Evolutionary conservation across 1,140 invertebrate species (phyloP).

Genomic region (Panagrolaimus sp.): DNA sequence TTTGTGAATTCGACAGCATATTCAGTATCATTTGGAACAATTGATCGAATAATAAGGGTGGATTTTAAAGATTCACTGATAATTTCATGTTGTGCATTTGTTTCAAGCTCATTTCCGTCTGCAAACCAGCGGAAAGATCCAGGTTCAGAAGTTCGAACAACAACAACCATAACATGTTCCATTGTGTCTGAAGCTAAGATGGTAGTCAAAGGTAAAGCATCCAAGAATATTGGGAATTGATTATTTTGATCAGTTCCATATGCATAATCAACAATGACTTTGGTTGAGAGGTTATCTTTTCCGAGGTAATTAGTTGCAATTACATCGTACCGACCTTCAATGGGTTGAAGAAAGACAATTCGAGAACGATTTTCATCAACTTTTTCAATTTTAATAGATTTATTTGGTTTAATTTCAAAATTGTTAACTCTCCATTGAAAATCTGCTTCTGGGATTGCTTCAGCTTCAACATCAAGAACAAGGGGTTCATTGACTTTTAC

Average conservation of each 20-base stretch:
- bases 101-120: conserved; percentile 32
- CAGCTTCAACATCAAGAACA: conserved; percentile 41
- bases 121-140: conserved; percentile 43
- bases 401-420: conserved; percentile 47
- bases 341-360: conserved; percentile 34
- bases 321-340: conserved; percentile 47
- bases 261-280: conserved; percentile 47
- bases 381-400: conserved; percentile 42
- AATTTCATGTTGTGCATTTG: conserved; percentile 21
- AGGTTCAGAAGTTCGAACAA: conserved; percentile 26
- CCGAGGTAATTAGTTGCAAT: conserved; percentile 47
- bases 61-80: conserved; percentile 21
- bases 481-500: conserved; percentile 36
- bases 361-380: conserved; percentile 36
- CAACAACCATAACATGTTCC: conserved; percentile 26
- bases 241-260: conserved; percentile 16
- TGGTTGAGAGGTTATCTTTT: conserved; percentile 34
- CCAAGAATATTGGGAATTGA: conserved; percentile 1
- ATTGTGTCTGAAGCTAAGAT: not conserved
- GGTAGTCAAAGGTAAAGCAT: not conserved
- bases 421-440: conserved; percentile 53
- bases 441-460: conserved; percentile 47
- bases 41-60: conserved; percentile 24
- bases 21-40: conserved; percentile 11
- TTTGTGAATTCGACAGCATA: conserved; percentile 34